Base-by-base conservation (phyloP, 2,888 invertebrate species). In the Buathra laborator region DNA sequence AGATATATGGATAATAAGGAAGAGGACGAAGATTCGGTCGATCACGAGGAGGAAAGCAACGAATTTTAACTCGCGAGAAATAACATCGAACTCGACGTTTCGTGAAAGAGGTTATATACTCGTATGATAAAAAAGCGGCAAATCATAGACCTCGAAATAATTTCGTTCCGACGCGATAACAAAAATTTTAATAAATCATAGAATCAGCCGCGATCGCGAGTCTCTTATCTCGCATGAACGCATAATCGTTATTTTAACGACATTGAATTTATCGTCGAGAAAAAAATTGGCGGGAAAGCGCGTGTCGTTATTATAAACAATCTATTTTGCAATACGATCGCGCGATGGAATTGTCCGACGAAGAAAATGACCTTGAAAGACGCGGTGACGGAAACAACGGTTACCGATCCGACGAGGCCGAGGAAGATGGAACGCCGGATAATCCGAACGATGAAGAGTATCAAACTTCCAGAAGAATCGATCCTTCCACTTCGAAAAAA, bases 401-500 rank as follows among this genome's bases (percentile, higher is more conserved):
- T 67, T 48, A 67, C 37, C 78, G 72, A 14, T 75, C 85, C 14
- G 86, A 78, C 66, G 88, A 86, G 7, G 87, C 83, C 51, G 68
- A 85, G 14, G 78, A 86, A 43, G 81, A 86, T 19, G 83, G 6
- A 6, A 0, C 1, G 83, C 68, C 12, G 72, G 85, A 62, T 68
- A 82, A 75, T n/a, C 83, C 87, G 29, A 71, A 87, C 66, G 76
- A 88, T 68, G 82, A 81, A 24, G 80, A 84, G n/a, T 82, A 86
- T 1, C 83, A 89, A 1, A 75, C 90, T 0, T 92, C 92, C 68
- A 72, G 95, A 29, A 95, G 95, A 90, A 94, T 95, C 0, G 91
- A 92, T 87, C 91, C 91, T 4, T 90, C 94, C 56, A 92, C 93
- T 0, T 95, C 95, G 88, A 94, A 95, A 37, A 96, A 95, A 87